Percentiles rank a stretch among this genome's conserved stretches.
These are phyloP conservation scores for Lochmaea crataegi DNA, from an alignment of 2,888 invertebrate species.

Conservation along the genomic window DNA sequence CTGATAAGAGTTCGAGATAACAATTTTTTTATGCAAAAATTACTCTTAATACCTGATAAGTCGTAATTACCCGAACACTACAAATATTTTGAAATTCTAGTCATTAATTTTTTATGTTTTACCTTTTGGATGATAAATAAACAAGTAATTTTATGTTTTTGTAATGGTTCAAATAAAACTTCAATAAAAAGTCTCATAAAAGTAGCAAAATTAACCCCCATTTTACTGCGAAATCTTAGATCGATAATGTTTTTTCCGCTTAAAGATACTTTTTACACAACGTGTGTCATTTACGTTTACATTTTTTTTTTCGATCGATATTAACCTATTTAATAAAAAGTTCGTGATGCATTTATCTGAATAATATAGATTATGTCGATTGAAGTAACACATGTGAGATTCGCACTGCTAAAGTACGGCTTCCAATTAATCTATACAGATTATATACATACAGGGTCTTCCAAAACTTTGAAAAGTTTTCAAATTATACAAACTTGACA, in stretches of 20 bases:
- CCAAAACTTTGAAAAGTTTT: not conserved
- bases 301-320: constrained; percentile 8
- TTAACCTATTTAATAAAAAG: not conserved
- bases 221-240: not conserved
- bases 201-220: not conserved
- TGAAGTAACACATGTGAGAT: constrained; percentile 1
- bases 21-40: not conserved
- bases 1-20: not conserved
- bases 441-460: constrained; percentile 5
- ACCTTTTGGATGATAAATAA: too few species aligned
- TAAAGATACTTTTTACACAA: not conserved
- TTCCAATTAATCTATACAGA: not conserved
- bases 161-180: too few species aligned
- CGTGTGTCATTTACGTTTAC: not conserved
- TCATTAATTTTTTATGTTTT: too few species aligned
- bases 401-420: not conserved
- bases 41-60: not conserved
- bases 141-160: too few species aligned
- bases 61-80: not conserved
- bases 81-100: too few species aligned
- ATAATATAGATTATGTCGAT: constrained; percentile 10
- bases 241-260: not conserved
- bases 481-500: not conserved
- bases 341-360: not conserved
- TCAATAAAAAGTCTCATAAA: too few species aligned